Evolutionary conservation across 1,140 invertebrate species (phyloP).

Genomic region (Metaphire vulgaris): DNA sequence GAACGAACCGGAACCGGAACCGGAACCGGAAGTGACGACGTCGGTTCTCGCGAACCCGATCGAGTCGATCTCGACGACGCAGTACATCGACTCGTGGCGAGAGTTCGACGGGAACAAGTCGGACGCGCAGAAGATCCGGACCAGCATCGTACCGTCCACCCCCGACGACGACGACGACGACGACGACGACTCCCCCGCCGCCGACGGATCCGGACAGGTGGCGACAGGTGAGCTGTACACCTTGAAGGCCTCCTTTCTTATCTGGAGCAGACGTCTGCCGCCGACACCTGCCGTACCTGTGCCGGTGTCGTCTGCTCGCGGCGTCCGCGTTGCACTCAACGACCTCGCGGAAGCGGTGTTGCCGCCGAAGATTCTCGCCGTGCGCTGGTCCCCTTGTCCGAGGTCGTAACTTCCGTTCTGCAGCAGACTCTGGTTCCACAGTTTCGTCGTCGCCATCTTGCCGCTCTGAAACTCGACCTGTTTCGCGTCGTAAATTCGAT

Average conservation of each 20-base stretch:
- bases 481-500: too few relatives aligned
- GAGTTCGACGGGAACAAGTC: slow-evolving; percentile 71
- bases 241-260: slow-evolving; percentile 48
- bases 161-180: neutral
- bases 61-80: slow-evolving; percentile 90
- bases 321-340: neutral
- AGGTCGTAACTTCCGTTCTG: too few relatives aligned
- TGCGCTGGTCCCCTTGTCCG: too few relatives aligned
- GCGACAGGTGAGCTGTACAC: slow-evolving; percentile 38
- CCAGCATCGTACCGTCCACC: slow-evolving; percentile 78
- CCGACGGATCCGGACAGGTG: slow-evolving; percentile 26
- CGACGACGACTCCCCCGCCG: slow-evolving; percentile 38
- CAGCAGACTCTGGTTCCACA: too few relatives aligned
- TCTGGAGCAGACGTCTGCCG: slow-evolving; percentile 39
- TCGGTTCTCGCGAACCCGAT: slow-evolving; percentile 95
- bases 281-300: too few relatives aligned
- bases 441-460: too few relatives aligned
- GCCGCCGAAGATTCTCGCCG: too few relatives aligned
- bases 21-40: too few relatives aligned
- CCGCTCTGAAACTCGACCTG: too few relatives aligned
- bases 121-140: slow-evolving; percentile 80
- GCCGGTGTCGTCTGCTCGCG: neutral
- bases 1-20: slow-evolving; percentile 93
- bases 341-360: neutral
- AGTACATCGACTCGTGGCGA: slow-evolving; percentile 70